Evolutionary conservation across 2,797 vertebrate genomes (phyloP).

Genomic region (Lophotriccus pileatus): DNA sequence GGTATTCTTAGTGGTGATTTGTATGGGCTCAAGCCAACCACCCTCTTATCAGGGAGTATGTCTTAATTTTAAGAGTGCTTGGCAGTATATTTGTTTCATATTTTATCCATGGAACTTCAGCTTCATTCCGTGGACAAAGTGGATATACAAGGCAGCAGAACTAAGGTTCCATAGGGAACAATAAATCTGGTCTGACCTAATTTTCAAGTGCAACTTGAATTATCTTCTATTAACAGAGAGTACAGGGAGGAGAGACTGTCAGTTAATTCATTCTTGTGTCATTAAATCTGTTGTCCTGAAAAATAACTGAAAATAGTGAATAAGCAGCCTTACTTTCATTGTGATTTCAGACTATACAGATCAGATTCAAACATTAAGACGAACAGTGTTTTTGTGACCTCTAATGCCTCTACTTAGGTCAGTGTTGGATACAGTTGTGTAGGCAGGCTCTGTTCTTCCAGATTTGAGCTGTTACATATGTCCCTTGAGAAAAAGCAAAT

Average conservation of each 20-base stretch:
- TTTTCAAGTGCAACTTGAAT: slow-evolving; percentile 15
- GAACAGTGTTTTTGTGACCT: background rate
- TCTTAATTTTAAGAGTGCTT: background rate
- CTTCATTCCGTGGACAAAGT: background rate
- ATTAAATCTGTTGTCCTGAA: background rate
- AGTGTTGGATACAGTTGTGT: background rate
- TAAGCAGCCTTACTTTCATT: background rate
- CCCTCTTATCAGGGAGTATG: background rate
- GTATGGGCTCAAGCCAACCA: background rate
- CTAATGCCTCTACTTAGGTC: background rate
- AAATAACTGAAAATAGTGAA: background rate
- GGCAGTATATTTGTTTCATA: background rate
- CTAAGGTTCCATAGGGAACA: background rate
- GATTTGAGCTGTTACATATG: background rate
- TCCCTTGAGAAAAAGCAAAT: background rate
- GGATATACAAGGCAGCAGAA: background rate
- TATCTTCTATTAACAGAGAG: slow-evolving; percentile 15
- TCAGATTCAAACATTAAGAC: background rate
- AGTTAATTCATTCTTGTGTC: background rate
- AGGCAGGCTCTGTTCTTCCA: background rate
- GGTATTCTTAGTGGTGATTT: background rate
- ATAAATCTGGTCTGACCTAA: background rate
- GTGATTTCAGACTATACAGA: background rate
- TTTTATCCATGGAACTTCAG: background rate
- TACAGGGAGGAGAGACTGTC: background rate